Conservation (phyloP, 2,797 vertebrate species). For the Rhyacichthys aspro region DNA sequence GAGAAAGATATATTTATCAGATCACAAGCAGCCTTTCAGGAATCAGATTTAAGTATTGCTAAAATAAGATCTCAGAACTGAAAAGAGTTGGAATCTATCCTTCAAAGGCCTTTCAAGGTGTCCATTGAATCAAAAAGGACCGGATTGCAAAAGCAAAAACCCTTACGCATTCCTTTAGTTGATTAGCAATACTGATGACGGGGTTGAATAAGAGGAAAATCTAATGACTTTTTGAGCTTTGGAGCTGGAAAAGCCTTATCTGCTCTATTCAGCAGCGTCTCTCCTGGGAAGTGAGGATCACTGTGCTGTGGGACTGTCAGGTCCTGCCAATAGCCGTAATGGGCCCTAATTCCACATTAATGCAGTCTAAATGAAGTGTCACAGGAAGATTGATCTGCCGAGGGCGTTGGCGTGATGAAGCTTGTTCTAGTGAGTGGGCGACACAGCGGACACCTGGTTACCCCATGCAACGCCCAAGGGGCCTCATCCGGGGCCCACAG, state of each 20-base stretch:
- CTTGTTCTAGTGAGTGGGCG: constrained; percentile 82
- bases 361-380: constrained; percentile 98
- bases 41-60: constrained; percentile 27
- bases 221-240: constrained; percentile 77
- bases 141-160: constrained; percentile 46
- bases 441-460: constrained; percentile 84
- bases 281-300: constrained; percentile 79
- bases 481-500: constrained; percentile 70
- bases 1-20: constrained; percentile 7
- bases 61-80: constrained; percentile 25
- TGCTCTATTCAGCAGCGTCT: constrained; percentile 77
- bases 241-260: constrained; percentile 76
- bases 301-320: constrained; percentile 84
- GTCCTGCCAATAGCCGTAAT: constrained; percentile 93
- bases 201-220: constrained; percentile 69
- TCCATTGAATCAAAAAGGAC: constrained; percentile 44
- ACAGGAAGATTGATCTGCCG: constrained; percentile 92
- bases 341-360: constrained; percentile 95
- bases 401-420: constrained; percentile 85
- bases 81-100: constrained; percentile 56
- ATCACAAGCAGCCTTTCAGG: constrained; percentile 36
- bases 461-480: constrained; percentile 70
- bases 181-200: constrained; percentile 81
- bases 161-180: constrained; percentile 78
- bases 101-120: constrained; percentile 57